Percentiles rank a stretch among this genome's conserved stretches.
Conservation (phyloP, 2,113 vertebrate species). For the Serilophus lunatus region DNA sequence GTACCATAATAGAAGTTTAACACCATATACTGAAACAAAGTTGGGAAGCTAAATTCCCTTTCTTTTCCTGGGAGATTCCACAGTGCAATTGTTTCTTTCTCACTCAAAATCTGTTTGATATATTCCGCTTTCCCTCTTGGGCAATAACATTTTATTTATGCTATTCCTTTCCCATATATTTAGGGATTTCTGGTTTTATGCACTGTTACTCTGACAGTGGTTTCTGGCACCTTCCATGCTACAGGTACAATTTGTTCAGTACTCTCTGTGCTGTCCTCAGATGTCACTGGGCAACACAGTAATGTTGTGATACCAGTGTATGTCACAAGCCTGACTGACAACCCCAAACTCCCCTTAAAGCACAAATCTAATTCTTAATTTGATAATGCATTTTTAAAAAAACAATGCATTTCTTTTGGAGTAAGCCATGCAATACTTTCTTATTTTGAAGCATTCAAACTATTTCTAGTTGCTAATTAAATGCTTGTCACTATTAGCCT, state of each 20-base stretch:
- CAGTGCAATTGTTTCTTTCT: not conserved
- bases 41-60: not conserved
- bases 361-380: not conserved
- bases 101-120: not conserved
- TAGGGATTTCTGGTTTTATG: not conserved
- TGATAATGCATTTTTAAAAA: not conserved
- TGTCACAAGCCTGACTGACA: not conserved
- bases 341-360: not conserved
- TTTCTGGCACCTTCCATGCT: not conserved
- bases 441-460: not conserved
- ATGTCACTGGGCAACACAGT: not conserved
- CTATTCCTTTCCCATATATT: not conserved
- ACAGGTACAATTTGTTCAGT: slow-evolving; percentile 11
- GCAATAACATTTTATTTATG: slow-evolving; percentile 46
- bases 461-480: slow-evolving; percentile 11
- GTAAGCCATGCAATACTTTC: not conserved
- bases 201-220: not conserved
- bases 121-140: slow-evolving; percentile 1
- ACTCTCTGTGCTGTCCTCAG: not conserved
- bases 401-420: not conserved
- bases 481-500: not conserved
- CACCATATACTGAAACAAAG: not conserved
- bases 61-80: slow-evolving; percentile 10
- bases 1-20: not conserved
- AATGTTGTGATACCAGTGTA: not conserved